Conservation (phyloP, 2,113 vertebrate genomes). For the Austrofundulus limnaeus region DNA sequence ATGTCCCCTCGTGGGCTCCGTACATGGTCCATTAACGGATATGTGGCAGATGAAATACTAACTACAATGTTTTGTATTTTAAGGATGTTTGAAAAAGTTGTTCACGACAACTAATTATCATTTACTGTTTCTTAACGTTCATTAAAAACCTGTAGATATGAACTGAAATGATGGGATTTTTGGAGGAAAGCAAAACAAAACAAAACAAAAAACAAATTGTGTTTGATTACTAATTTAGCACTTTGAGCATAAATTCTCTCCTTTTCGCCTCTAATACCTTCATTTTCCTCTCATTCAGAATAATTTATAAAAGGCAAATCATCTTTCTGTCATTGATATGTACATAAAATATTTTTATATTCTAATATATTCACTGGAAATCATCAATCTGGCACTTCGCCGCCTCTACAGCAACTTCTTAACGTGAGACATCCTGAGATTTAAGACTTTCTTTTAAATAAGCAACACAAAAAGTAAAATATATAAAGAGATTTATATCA, state of each 20-base stretch:
- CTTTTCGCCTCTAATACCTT: slow-evolving; percentile 52
- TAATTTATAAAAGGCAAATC: slow-evolving; percentile 80
- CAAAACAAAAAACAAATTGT: slow-evolving; percentile 6
- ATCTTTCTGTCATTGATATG: slow-evolving; percentile 75
- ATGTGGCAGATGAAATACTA: too few species aligned
- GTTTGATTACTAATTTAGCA: slow-evolving; percentile 46
- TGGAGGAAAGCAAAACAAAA: too few species aligned
- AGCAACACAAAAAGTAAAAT: slow-evolving; percentile 78
- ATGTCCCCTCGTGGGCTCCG: too few species aligned
- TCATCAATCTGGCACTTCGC: slow-evolving; percentile 78
- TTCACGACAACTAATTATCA: neutral
- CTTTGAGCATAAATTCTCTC: slow-evolving; percentile 33
- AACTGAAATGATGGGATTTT: neutral
- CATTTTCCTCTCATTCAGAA: slow-evolving; percentile 74
- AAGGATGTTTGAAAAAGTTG: neutral
- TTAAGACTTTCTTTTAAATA: slow-evolving; percentile 82
- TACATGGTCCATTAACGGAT: too few species aligned
- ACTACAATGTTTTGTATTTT: too few species aligned
- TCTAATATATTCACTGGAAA: slow-evolving; percentile 85
- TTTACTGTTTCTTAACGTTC: neutral
- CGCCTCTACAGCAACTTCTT: slow-evolving; percentile 72
- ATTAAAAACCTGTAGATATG: neutral
- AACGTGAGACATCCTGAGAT: slow-evolving; percentile 82
- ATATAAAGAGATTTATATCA: slow-evolving; percentile 85
- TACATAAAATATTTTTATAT: slow-evolving; percentile 81